phyloP scores from a whole-genome alignment of 1,140 invertebrate genomes.

The Catajapyx aquilonaris region DNA sequence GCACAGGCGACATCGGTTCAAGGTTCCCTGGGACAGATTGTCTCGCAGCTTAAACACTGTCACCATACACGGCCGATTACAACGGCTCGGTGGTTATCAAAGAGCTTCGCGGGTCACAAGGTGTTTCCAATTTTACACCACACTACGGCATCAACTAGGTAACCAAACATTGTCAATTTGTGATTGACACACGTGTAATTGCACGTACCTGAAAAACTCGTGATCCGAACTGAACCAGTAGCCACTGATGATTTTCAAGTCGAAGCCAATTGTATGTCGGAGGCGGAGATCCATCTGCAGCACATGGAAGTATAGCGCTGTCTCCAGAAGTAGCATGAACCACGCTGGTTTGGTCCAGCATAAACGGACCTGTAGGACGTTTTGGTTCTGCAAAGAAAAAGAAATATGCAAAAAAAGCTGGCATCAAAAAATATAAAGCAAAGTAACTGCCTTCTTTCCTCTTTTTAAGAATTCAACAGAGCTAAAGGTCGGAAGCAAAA shows the following conservation, averaged over 20 bases:
- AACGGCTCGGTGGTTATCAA: too few relatives aligned
- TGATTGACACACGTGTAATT: too few relatives aligned
- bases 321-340: conserved; percentile 48
- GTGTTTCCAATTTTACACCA: too few relatives aligned
- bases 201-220: conserved; percentile 11
- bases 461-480: background rate
- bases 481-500: background rate
- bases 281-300: conserved; percentile 47
- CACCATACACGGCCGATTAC: too few relatives aligned
- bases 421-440: too few relatives aligned
- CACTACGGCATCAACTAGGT: too few relatives aligned
- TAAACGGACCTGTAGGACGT: conserved; percentile 38
- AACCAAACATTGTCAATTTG: too few relatives aligned
- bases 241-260: conserved; percentile 6
- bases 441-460: too few relatives aligned
- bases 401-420: conserved; percentile 4
- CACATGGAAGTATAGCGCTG: conserved; percentile 45
- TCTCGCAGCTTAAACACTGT: too few relatives aligned
- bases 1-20: too few relatives aligned
- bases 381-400: conserved; percentile 33
- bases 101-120: too few relatives aligned
- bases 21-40: too few relatives aligned
- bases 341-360: conserved; percentile 41
- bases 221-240: conserved; percentile 8
- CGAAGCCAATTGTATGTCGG: conserved; percentile 34